Base-by-base conservation (phyloP, 2,113 vertebrate genomes). In the Apus apus region DNA sequence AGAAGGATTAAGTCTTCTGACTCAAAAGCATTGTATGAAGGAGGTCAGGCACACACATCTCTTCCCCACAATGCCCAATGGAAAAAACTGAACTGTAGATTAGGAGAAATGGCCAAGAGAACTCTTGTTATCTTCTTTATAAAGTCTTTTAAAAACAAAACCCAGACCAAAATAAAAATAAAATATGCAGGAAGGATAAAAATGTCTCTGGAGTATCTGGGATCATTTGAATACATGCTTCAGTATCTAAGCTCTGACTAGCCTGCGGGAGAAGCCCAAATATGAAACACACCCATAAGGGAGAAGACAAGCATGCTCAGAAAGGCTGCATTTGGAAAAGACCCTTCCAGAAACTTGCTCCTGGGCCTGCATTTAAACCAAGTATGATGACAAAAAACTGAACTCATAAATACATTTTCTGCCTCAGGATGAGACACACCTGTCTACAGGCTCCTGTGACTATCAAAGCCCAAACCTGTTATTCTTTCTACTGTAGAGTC, bases 1-100 rank as follows among this genome's bases (percentile, higher is more conserved):
- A 95, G 94, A 58, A 94, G 96, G 95, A 96, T 96, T 96, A 97
- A 89, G 73, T 7, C 89, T 95, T 62, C 93, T 72, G 90, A 75
- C 86, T 93, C 1, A 3, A 92, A 86, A 79, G 90, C 95, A 94
- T 95, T 96, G 93, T 87, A 92, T 76, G 50, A 89, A 96, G 76
- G 80, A 96, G 95, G 95, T 95, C 96, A 96, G 92, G 66, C 94
- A 68, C 57, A 32, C 60, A 68, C 70, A n/a, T 82, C 77, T 66
- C 81, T 64, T 89, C 93, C 84, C 92, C 80, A 95, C 80, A 94
- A 86, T 48, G 80, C 54, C 80, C 92, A 38, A 6, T 11, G 80
- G 89, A 80, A 82, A 92, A 90, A 78, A 53, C 7, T 38, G 36
- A 86, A 80, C 76, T 40, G 68, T 45, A 56, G 76, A 71, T 61